Conservation (phyloP, 2,888 invertebrate genomes). For the Chymomyza fuscimana region DNA sequence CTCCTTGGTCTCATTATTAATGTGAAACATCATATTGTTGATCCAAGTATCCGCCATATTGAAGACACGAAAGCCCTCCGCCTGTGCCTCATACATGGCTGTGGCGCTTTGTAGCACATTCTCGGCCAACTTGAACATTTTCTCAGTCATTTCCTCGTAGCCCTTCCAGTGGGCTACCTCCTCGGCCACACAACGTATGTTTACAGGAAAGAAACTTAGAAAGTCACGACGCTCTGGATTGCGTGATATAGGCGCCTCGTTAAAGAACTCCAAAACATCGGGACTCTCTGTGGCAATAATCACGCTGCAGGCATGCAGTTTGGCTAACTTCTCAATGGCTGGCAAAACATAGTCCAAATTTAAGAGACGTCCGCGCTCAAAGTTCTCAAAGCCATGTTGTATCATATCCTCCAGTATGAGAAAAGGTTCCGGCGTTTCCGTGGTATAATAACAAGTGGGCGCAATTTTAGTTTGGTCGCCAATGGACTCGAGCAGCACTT, state of each 20-base stretch:
- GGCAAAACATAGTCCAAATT: conserved; percentile 81
- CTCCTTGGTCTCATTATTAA: conserved; percentile 73
- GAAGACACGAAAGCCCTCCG: conserved; percentile 73
- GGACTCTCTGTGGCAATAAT: conserved; percentile 70
- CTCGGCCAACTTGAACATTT: conserved; percentile 76
- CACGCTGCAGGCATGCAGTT: conserved; percentile 82
- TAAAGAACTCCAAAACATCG: conserved; percentile 73
- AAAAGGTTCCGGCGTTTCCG: conserved; percentile 77
- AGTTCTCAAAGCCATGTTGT: conserved; percentile 81
- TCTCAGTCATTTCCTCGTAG: conserved; percentile 77
- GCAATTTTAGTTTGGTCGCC: conserved; percentile 76
- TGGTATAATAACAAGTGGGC: conserved; percentile 77
- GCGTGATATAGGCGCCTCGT: conserved; percentile 76
- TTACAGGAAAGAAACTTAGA: conserved; percentile 76
- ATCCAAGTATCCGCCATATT: conserved; percentile 78
- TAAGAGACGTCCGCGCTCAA: conserved; percentile 81
- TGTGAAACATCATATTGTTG: conserved; percentile 77
- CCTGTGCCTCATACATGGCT: conserved; percentile 70
- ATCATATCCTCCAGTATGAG: conserved; percentile 82
- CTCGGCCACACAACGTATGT: conserved; percentile 76
- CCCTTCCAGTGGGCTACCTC: conserved; percentile 77
- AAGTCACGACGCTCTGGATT: conserved; percentile 78
- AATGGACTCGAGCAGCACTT: conserved; percentile 72
- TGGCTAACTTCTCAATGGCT: conserved; percentile 81
- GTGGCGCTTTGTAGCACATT: conserved; percentile 74